These are phyloP conservation scores for Lycia hirtaria DNA, from an alignment of 2,888 invertebrate genomes.

Conservation along the genomic window DNA sequence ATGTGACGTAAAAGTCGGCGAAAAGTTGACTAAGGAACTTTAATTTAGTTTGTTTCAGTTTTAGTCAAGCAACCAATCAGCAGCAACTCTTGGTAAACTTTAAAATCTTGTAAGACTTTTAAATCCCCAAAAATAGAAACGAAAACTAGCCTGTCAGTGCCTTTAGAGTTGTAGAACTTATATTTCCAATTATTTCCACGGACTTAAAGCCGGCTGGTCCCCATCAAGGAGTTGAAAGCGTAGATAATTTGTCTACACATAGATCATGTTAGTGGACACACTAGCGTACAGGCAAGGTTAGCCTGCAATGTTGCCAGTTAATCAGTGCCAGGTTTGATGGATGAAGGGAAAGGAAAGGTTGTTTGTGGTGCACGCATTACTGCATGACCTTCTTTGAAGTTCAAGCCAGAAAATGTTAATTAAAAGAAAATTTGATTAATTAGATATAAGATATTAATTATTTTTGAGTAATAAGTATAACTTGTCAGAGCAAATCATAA, in stretches of 20 bases:
- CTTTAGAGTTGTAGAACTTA: too few species aligned
- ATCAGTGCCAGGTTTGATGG: conserved; percentile 16
- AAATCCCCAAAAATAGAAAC: too few species aligned
- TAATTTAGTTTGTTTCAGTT: too few species aligned
- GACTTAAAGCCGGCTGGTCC: background rate
- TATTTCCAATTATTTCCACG: background rate
- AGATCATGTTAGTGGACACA: conserved; percentile 4
- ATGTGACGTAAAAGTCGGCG: too few species aligned
- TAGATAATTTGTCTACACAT: conserved; percentile 24
- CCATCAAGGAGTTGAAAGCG: conserved; percentile 33
- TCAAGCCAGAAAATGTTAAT: background rate
- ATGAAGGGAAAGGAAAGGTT: conserved; percentile 15
- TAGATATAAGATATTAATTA: background rate
- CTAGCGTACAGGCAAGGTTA: conserved; percentile 14
- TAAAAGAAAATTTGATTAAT: background rate
- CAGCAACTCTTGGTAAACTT: too few species aligned
- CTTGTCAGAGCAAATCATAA: too few species aligned
- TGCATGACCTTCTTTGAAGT: conserved; percentile 8
- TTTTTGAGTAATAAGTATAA: too few species aligned
- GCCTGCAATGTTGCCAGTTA: conserved; percentile 14
- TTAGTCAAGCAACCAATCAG: too few species aligned
- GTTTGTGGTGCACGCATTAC: background rate
- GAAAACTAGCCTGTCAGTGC: too few species aligned
- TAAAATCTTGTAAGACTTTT: too few species aligned
- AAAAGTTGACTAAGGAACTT: too few species aligned